Percentiles rank a stretch among this genome's conserved stretches.
These are phyloP conservation scores for Cyprinodon tularosa DNA, from an alignment of 2,113 vertebrate species.

Conservation along the genomic window DNA sequence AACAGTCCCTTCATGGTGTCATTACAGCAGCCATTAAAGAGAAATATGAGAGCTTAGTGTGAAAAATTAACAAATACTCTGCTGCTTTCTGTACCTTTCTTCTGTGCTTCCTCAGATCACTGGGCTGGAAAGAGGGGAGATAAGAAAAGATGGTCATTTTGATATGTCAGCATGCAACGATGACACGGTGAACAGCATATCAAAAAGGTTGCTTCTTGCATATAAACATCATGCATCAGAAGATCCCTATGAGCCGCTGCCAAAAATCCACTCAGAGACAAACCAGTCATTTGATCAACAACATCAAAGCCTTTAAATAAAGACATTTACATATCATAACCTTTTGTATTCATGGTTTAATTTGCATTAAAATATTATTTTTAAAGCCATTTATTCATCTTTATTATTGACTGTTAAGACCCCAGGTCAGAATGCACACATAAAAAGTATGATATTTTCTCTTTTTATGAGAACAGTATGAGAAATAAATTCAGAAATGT, in stretches of 20 bases:
- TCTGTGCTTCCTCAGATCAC: constrained; percentile 96
- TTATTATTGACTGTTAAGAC: background rate
- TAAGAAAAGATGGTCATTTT: background rate
- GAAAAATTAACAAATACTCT: background rate
- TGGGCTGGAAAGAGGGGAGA: constrained; percentile 82
- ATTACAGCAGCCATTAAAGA: background rate
- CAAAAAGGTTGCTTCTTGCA: constrained; percentile 17
- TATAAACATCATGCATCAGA: constrained; percentile 25
- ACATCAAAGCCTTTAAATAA: constrained; percentile 28
- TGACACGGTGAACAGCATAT: background rate
- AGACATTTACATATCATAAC: constrained; percentile 5
- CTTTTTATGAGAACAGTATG: background rate
- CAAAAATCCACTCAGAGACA: constrained; percentile 15
- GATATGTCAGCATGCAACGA: background rate
- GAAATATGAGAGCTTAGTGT: background rate
- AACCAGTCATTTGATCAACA: constrained; percentile 53
- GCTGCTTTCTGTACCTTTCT: constrained; percentile 88
- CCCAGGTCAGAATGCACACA: too few relatives aligned
- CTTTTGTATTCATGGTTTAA: background rate
- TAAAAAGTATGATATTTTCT: background rate
- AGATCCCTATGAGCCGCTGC: constrained; percentile 1
- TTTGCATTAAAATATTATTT: background rate
- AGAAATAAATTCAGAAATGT: background rate
- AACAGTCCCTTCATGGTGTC: background rate
- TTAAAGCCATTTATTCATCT: background rate